Conservation (phyloP, 2,888 invertebrate species). For the Dugesia japonica region DNA sequence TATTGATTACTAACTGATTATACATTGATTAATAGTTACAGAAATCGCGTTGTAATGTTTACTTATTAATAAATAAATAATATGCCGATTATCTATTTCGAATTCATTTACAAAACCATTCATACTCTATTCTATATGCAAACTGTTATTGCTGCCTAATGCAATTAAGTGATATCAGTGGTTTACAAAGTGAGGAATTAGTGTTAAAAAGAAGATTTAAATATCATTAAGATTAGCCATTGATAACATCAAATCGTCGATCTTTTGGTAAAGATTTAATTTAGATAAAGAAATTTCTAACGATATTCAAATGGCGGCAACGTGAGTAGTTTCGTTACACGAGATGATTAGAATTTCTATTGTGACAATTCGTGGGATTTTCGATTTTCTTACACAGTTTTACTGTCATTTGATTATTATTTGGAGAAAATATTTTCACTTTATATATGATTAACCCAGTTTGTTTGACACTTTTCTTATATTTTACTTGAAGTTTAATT, state of each 20-base stretch:
- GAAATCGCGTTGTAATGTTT: too few species aligned
- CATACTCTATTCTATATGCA: neutral
- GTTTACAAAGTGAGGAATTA: neutral
- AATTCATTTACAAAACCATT: too few species aligned
- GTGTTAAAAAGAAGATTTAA: constrained; percentile 20
- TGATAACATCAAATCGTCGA: constrained; percentile 10
- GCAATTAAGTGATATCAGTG: neutral
- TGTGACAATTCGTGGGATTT: constrained; percentile 6
- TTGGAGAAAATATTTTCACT: too few species aligned
- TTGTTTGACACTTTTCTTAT: too few species aligned
- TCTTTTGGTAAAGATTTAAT: constrained; percentile 10
- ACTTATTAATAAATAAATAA: too few species aligned
- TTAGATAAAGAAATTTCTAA: neutral
- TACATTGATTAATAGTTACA: too few species aligned
- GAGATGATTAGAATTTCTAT: constrained; percentile 8
- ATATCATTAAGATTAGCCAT: neutral
- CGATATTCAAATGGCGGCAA: neutral
- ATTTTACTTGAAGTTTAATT: too few species aligned
- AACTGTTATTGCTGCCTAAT: neutral
- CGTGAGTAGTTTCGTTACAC: neutral
- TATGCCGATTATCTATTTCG: too few species aligned
- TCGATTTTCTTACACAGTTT: too few species aligned
- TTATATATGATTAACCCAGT: too few species aligned
- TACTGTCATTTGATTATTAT: too few species aligned
- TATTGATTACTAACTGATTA: too few species aligned